Conservation (phyloP, 2,797 vertebrate species). For the Peromyscus nudipes region DNA sequence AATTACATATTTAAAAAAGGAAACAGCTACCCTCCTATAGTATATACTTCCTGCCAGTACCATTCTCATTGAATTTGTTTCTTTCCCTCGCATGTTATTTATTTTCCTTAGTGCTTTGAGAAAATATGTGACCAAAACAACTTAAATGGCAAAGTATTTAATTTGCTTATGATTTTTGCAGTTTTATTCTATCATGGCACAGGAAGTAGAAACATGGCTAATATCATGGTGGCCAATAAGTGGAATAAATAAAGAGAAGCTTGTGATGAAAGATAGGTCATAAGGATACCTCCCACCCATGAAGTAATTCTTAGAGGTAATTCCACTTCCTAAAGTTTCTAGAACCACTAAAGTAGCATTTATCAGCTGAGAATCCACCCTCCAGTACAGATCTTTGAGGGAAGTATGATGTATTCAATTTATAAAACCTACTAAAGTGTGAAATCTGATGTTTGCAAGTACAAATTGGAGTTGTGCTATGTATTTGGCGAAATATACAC, state of each 20-base stretch:
- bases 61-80: neutral
- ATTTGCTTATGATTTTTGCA: neutral
- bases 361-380: neutral
- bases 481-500: neutral
- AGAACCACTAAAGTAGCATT: neutral
- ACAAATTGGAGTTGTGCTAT: neutral
- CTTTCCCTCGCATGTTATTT: neutral
- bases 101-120: neutral
- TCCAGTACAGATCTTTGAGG: neutral
- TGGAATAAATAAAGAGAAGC: neutral
- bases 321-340: neutral
- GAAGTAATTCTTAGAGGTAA: neutral
- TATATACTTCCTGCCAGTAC: neutral
- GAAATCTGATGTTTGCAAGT: neutral
- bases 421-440: neutral
- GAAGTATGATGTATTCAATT: neutral
- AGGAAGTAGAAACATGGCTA: neutral
- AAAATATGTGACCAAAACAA: neutral
- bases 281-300: neutral
- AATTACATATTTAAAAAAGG: constrained; percentile 21
- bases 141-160: neutral
- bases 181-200: neutral
- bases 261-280: neutral
- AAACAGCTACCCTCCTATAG: neutral
- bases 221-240: neutral